These are phyloP conservation scores for Hylaeus anthracinus DNA, from an alignment of 1,140 invertebrate genomes.

Conservation along the genomic window DNA sequence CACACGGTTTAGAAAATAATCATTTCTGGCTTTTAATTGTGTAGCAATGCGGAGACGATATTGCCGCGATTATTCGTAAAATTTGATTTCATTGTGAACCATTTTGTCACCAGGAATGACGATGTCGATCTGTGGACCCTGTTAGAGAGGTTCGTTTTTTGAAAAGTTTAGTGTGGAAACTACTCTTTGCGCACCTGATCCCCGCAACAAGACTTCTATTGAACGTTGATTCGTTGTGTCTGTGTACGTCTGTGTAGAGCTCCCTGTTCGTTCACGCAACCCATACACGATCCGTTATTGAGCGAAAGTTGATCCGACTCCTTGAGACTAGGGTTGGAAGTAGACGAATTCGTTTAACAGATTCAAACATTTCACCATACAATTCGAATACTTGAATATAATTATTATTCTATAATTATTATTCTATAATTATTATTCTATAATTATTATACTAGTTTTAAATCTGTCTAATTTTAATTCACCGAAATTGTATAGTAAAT, in stretches of 20 bases:
- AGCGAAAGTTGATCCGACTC: not conserved
- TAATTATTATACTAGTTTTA: no score
- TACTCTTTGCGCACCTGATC: not conserved
- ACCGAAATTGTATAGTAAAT: no score
- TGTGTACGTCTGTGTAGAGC: not conserved
- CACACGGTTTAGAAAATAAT: not conserved
- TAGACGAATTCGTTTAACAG: not conserved
- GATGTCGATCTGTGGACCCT: conserved; percentile 67
- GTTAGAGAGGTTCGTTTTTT: conserved; percentile 74
- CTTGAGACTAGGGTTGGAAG: not conserved
- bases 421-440: no score
- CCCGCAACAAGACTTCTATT: not conserved
- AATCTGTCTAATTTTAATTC: no score
- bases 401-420: no score
- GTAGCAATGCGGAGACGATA: no score
- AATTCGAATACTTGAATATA: not conserved
- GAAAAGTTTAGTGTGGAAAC: conserved; percentile 49
- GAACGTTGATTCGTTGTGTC: not conserved
- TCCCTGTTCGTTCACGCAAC: not conserved
- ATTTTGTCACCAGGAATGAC: conserved; percentile 64
- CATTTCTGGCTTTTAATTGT: not conserved
- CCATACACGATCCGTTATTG: not conserved
- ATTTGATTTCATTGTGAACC: not conserved
- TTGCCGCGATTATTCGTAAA: not conserved
- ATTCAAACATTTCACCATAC: not conserved